A percentile compares a stretch with the other conserved stretches of the same genome.
Conservation (phyloP, 2,888 invertebrate genomes). For the Andrena chrysosceles region DNA sequence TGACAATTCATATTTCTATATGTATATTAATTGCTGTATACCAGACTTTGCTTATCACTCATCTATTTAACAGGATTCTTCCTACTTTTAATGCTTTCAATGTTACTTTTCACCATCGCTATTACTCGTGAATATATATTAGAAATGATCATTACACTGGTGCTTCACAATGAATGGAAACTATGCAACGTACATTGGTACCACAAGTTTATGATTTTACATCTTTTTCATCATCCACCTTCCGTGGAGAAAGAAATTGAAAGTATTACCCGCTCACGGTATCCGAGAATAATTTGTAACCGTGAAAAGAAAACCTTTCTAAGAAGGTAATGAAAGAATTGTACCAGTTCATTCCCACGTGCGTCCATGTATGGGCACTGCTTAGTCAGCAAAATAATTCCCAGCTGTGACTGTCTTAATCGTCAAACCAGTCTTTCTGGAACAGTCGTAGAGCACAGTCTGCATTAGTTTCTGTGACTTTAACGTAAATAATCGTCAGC, state of each 20-base stretch:
- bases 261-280: neutral
- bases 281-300: conserved; percentile 3
- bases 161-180: no score
- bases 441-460: neutral
- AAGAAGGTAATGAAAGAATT: conserved; percentile 60
- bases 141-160: no score
- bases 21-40: no score
- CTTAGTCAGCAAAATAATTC: conserved; percentile 66
- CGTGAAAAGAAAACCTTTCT: neutral
- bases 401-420: conserved; percentile 38
- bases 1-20: neutral
- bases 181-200: neutral
- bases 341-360: conserved; percentile 58
- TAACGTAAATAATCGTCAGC: neutral
- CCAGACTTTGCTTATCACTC: no score
- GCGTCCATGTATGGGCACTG: conserved; percentile 39
- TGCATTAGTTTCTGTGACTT: neutral
- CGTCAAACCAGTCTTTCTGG: conserved; percentile 46
- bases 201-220: neutral
- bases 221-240: neutral
- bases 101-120: no score
- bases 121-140: no score
- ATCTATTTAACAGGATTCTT: no score
- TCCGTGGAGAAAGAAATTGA: neutral
- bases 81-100: no score